Conservation (phyloP, 2,113 vertebrate genomes). For the Mastomys natalensis region DNA sequence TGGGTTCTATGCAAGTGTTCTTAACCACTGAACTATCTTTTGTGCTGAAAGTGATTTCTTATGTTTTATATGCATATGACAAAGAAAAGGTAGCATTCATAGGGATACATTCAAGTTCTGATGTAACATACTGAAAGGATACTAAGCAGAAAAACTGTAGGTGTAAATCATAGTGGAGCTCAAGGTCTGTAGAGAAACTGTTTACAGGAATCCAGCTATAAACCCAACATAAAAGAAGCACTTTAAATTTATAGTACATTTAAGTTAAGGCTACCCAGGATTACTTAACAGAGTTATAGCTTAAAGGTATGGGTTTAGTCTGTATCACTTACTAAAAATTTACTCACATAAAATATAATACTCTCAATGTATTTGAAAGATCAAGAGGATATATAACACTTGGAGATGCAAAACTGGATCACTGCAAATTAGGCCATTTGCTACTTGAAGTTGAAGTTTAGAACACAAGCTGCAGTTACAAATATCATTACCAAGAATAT, state of each 20-base stretch:
- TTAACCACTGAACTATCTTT: background rate
- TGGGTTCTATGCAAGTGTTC: background rate
- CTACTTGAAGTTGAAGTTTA: background rate
- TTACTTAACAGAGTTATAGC: constrained; percentile 59
- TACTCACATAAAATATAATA: constrained; percentile 44
- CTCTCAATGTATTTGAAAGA: background rate
- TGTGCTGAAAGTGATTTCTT: background rate
- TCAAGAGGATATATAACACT: background rate
- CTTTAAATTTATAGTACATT: constrained; percentile 58
- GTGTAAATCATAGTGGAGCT: constrained; percentile 21
- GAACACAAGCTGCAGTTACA: background rate
- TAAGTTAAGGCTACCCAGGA: constrained; percentile 57
- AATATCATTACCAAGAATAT: background rate
- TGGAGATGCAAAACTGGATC: background rate
- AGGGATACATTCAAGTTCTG: background rate
- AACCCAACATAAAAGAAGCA: constrained; percentile 10
- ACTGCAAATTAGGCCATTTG: background rate
- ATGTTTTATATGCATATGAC: background rate
- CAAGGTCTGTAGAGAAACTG: constrained; percentile 29
- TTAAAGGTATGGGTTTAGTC: background rate
- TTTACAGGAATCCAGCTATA: constrained; percentile 51
- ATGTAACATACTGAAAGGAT: background rate
- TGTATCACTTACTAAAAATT: constrained; percentile 41
- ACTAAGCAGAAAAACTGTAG: background rate
- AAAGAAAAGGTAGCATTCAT: background rate